phyloP scores from a whole-genome alignment of 2,888 invertebrate species.

The Orchesella flavescens region DNA sequence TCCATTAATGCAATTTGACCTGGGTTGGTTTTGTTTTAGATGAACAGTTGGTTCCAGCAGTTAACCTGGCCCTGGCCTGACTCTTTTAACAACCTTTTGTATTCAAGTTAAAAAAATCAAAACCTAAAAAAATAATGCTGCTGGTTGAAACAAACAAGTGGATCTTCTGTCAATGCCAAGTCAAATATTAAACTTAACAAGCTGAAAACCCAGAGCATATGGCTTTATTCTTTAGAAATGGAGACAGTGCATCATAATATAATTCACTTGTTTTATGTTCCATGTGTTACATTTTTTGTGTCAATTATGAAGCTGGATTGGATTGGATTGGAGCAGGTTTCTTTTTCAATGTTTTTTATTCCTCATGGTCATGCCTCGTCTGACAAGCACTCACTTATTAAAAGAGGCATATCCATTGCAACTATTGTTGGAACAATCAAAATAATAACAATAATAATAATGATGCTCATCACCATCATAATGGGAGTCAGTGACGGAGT shows the following conservation, averaged over 20 bases:
- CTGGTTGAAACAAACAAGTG: conserved; percentile 9
- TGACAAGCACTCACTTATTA: conserved; percentile 50
- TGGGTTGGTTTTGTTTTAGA: too few species aligned
- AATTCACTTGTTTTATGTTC: conserved; percentile 9
- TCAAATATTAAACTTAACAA: neutral
- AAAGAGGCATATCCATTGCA: conserved; percentile 60
- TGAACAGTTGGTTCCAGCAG: too few species aligned
- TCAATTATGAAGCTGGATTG: neutral
- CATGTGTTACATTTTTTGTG: conserved; percentile 9
- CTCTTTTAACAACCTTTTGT: too few species aligned
- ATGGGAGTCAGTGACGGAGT: conserved; percentile 35
- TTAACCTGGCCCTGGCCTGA: too few species aligned
- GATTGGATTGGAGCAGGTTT: neutral
- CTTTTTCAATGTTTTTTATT: conserved; percentile 24
- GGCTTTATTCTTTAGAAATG: conserved; percentile 14
- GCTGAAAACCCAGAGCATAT: conserved; percentile 32
- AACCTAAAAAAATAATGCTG: too few species aligned
- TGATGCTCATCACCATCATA: conserved; percentile 44
- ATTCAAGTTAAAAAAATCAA: too few species aligned
- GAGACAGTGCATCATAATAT: neutral
- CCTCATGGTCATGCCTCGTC: conserved; percentile 62
- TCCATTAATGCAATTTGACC: too few species aligned
- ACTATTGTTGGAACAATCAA: conserved; percentile 38
- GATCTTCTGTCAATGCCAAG: neutral
- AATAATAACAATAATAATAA: conserved; percentile 33